These are phyloP conservation scores for Polyploca ridens DNA, from an alignment of 2,888 invertebrate genomes.

Conservation along the genomic window DNA sequence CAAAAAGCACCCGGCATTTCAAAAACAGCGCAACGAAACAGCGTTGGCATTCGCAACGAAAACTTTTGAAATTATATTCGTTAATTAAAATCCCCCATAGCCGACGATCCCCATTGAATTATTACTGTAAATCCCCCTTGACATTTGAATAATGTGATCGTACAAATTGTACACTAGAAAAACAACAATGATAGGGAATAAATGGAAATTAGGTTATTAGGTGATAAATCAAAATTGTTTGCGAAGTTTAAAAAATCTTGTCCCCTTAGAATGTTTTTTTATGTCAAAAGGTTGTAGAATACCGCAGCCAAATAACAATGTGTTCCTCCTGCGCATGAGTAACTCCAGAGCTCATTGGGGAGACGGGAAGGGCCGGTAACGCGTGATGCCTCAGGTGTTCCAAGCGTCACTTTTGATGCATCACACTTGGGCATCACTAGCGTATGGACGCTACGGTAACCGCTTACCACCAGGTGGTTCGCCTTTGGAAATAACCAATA, in stretches of 20 bases:
- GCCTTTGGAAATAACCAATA: too few species aligned
- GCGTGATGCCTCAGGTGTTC: too few species aligned
- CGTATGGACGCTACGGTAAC: too few species aligned
- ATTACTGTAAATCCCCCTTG: slow-evolving; percentile 49
- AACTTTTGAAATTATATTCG: slow-evolving; percentile 60
- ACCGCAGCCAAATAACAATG: too few species aligned
- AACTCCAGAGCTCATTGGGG: too few species aligned
- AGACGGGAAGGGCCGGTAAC: too few species aligned
- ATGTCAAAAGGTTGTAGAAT: too few species aligned
- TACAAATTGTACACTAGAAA: slow-evolving; percentile 26
- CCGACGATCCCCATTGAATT: slow-evolving; percentile 51
- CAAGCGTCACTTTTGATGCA: too few species aligned
- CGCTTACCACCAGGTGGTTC: too few species aligned
- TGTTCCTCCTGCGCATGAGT: too few species aligned
- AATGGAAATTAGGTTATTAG: slow-evolving; percentile 4
- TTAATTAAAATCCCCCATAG: slow-evolving; percentile 57
- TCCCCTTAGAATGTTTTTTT: too few species aligned
- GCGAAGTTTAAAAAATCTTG: background rate
- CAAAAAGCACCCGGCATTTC: background rate
- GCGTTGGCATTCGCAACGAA: slow-evolving; percentile 32
- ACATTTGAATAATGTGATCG: slow-evolving; percentile 44
- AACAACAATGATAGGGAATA: slow-evolving; percentile 2
- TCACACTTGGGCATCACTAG: too few species aligned
- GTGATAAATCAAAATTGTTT: slow-evolving; percentile 6
- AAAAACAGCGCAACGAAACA: slow-evolving; percentile 5